phyloP scores from a whole-genome alignment of 2,888 invertebrate genomes.

The Acanthosoma haemorrhoidale region DNA sequence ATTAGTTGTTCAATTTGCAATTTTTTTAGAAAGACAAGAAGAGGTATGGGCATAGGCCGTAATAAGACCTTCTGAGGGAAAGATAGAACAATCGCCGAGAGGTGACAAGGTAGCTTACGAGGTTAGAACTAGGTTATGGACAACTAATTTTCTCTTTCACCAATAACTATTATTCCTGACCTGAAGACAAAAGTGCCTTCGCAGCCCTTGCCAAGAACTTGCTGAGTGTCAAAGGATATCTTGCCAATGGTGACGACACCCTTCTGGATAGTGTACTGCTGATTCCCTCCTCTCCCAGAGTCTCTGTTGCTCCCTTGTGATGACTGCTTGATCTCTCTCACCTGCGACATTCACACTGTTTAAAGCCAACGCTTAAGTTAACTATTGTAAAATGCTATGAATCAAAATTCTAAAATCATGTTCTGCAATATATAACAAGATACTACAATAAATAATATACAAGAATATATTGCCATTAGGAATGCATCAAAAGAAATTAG shows the following conservation, averaged over 20 bases:
- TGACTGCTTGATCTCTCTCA: conserved; percentile 49
- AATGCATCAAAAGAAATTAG: too few relatives aligned
- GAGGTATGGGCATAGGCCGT: too few relatives aligned
- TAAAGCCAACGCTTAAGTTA: neutral
- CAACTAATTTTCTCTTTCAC: too few relatives aligned
- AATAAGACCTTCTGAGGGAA: too few relatives aligned
- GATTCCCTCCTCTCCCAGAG: conserved; percentile 20
- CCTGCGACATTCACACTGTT: conserved; percentile 52
- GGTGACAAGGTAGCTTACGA: too few relatives aligned
- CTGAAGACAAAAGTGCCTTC: conserved; percentile 97
- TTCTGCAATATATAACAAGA: neutral
- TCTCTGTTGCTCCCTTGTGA: conserved; percentile 44
- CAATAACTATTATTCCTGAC: too few relatives aligned
- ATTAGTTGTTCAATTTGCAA: too few relatives aligned
- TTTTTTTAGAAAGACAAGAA: too few relatives aligned
- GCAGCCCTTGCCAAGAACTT: conserved; percentile 91
- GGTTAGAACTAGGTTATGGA: too few relatives aligned
- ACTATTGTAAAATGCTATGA: neutral
- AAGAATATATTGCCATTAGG: too few relatives aligned
- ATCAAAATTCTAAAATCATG: neutral
- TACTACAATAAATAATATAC: too few relatives aligned
- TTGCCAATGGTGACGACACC: conserved; percentile 74
- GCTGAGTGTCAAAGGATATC: conserved; percentile 77
- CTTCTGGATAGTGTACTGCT: conserved; percentile 37
- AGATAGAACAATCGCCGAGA: too few relatives aligned